These are phyloP conservation scores for Agapetus fuscipes DNA, from an alignment of 2,888 invertebrate species.

Conservation along the genomic window DNA sequence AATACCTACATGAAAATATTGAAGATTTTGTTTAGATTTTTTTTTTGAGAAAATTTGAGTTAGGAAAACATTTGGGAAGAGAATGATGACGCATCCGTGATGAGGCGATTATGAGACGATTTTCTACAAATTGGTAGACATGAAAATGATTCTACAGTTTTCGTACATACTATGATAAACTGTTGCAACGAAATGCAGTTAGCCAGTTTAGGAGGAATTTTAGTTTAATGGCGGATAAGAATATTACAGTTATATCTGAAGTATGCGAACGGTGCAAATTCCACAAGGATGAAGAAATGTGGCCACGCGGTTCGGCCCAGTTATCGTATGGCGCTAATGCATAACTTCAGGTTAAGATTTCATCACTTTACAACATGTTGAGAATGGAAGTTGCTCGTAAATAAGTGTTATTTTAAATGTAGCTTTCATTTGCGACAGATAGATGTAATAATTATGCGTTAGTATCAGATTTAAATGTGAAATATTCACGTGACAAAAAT, in stretches of 20 bases:
- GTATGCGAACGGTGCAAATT: conserved; percentile 6
- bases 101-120: conserved; percentile 10
- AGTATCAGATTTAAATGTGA: conserved; percentile 22
- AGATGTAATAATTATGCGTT: neutral
- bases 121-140: too few species aligned
- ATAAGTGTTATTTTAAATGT: too few species aligned
- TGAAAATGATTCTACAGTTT: too few species aligned
- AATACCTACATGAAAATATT: neutral
- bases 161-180: too few species aligned
- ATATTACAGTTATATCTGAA: too few species aligned
- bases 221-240: too few species aligned
- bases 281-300: conserved; percentile 30
- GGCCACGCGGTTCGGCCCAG: conserved; percentile 46
- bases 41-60: too few species aligned
- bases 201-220: too few species aligned
- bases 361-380: too few species aligned
- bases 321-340: conserved; percentile 16
- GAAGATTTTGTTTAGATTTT: neutral
- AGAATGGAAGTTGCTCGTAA: too few species aligned
- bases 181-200: too few species aligned
- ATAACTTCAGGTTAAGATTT: conserved; percentile 5
- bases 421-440: neutral
- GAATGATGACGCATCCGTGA: conserved; percentile 16
- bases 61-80: too few species aligned
- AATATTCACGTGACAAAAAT: conserved; percentile 40